Percentiles rank a stretch among this genome's conserved stretches.
Evolutionary conservation across 2,797 vertebrate genomes (phyloP).

Genomic region (Amphiprion clarkii): DNA sequence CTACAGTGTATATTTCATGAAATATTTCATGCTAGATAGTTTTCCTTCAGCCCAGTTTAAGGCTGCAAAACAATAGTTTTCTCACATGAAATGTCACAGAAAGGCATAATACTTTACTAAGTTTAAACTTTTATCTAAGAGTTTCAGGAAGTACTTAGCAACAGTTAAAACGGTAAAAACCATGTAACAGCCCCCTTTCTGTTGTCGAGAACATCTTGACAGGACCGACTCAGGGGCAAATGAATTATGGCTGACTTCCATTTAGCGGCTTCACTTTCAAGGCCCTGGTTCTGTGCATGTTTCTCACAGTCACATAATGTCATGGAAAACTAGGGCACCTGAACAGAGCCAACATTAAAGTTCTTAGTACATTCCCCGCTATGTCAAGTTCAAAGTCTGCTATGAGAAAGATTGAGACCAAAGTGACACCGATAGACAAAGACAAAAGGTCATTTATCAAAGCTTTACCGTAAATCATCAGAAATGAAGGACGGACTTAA

Average conservation of each 20-base stretch:
- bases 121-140: not conserved
- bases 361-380: not conserved
- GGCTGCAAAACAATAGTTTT: not conserved
- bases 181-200: not conserved
- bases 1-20: no score
- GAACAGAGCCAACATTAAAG: not conserved
- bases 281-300: not conserved
- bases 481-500: no score
- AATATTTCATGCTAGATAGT: not conserved
- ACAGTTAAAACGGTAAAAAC: not conserved
- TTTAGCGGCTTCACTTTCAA: not conserved
- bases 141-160: not conserved
- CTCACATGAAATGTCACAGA: not conserved
- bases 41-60: not conserved
- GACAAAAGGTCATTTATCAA: not conserved
- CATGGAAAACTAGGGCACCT: not conserved
- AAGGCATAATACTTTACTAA: not conserved
- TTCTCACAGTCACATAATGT: not conserved
- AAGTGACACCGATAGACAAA: not conserved
- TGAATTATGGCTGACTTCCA: not conserved
- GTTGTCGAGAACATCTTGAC: not conserved
- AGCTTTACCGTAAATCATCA: not conserved
- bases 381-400: not conserved
- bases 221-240: not conserved
- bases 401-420: not conserved